Percentiles rank a stretch among this genome's conserved stretches.
These are phyloP conservation scores for Melitaea cinxia DNA, from an alignment of 1,140 invertebrate species.

Conservation along the genomic window DNA sequence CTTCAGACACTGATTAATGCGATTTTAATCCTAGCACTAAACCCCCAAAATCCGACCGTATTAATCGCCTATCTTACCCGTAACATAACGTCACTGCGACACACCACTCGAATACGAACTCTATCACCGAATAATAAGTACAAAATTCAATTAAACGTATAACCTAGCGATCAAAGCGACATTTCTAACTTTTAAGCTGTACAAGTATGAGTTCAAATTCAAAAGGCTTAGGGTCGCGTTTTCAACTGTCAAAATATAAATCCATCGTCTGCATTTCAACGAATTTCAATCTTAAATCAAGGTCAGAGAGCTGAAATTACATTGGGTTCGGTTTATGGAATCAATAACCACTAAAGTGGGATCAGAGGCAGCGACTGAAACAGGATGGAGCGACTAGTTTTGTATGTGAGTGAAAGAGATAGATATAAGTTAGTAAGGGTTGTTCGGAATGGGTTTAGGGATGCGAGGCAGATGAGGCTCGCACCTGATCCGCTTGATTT, in stretches of 20 bases:
- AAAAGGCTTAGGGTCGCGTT: slow-evolving; percentile 66
- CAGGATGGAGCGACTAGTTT: slow-evolving; percentile 45
- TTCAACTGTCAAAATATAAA: slow-evolving; percentile 56
- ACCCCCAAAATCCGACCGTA: slow-evolving; percentile 73
- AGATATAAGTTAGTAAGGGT: slow-evolving; percentile 43
- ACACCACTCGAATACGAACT: slow-evolving; percentile 51
- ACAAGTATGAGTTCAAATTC: slow-evolving; percentile 67
- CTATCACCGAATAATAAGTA: slow-evolving; percentile 42
- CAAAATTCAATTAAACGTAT: slow-evolving; percentile 36
- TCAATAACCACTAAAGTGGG: slow-evolving; percentile 74
- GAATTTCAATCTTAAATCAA: slow-evolving; percentile 47
- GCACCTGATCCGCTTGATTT: slow-evolving; percentile 74
- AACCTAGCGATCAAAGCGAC: slow-evolving; percentile 33
- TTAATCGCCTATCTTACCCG: slow-evolving; percentile 55
- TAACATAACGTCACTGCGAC: slow-evolving; percentile 53
- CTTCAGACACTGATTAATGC: slow-evolving; percentile 80
- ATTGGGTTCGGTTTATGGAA: slow-evolving; percentile 42
- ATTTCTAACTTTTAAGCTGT: slow-evolving; percentile 74
- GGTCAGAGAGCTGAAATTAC: slow-evolving; percentile 44
- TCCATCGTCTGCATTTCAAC: slow-evolving; percentile 23
- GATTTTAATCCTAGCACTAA: slow-evolving; percentile 77
- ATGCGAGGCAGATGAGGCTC: slow-evolving; percentile 60
- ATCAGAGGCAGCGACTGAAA: slow-evolving; percentile 54
- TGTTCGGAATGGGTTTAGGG: slow-evolving; percentile 61
- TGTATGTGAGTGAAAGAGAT: slow-evolving; percentile 47